A percentile compares a stretch with the other conserved stretches of the same genome.
phyloP scores from a whole-genome alignment of 2,888 invertebrate species.

The Chalcis sispes region DNA sequence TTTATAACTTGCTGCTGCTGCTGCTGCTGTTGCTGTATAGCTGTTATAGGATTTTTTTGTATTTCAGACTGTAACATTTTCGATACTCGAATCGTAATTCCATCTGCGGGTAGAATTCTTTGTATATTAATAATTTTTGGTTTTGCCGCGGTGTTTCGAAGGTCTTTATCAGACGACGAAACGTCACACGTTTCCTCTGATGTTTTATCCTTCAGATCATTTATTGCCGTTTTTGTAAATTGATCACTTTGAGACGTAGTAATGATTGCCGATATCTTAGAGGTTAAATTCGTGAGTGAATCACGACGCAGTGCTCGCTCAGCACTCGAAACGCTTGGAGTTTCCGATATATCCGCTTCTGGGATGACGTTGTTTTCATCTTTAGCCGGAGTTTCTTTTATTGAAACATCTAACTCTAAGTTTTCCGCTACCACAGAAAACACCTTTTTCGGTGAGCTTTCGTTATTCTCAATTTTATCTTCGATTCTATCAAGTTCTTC shows the following conservation, averaged over 20 bases:
- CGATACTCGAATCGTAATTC: slow-evolving; percentile 29
- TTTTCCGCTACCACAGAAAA: slow-evolving; percentile 58
- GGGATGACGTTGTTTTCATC: slow-evolving; percentile 64
- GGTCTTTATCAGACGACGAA: neutral
- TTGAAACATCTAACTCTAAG: slow-evolving; percentile 49
- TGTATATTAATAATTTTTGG: slow-evolving; percentile 61
- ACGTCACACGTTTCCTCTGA: neutral
- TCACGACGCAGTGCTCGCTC: slow-evolving; percentile 68
- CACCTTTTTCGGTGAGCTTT: slow-evolving; percentile 66
- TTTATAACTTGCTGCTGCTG: slow-evolving; percentile 16
- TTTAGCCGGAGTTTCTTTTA: slow-evolving; percentile 71
- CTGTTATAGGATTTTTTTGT: slow-evolving; percentile 4
- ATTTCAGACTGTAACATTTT: slow-evolving; percentile 34
- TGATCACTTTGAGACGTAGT: slow-evolving; percentile 9
- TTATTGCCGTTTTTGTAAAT: neutral
- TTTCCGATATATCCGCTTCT: slow-evolving; percentile 71
- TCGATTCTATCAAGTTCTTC: slow-evolving; percentile 13
- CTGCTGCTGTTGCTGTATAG: slow-evolving; percentile 6
- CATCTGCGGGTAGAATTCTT: slow-evolving; percentile 30
- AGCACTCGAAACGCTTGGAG: slow-evolving; percentile 70
- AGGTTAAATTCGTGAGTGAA: slow-evolving; percentile 67
- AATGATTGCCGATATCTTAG: slow-evolving; percentile 67
- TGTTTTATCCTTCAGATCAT: neutral
- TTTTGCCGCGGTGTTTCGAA: neutral
- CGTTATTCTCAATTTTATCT: neutral